phyloP scores from a whole-genome alignment of 1,140 invertebrate genomes.

The Tetranychus cinnabarinus region DNA sequence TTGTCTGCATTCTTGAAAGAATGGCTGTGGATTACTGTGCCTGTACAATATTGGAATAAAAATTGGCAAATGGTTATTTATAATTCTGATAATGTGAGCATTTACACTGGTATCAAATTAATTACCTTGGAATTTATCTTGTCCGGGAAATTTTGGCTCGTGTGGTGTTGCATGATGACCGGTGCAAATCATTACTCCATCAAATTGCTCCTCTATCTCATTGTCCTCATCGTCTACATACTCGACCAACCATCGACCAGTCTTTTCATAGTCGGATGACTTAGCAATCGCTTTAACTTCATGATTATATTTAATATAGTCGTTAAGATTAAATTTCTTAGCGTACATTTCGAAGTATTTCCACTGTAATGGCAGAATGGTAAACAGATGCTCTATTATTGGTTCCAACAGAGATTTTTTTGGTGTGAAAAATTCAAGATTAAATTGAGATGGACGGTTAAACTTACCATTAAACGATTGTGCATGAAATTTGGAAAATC shows the following conservation, averaged over 20 bases:
- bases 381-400: neutral
- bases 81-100: neutral
- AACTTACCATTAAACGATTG: slow-evolving; percentile 19
- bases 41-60: neutral
- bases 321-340: slow-evolving; percentile 18
- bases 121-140: slow-evolving; percentile 16
- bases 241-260: slow-evolving; percentile 22
- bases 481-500: slow-evolving; percentile 25
- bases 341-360: slow-evolving; percentile 23
- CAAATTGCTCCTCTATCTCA: slow-evolving; percentile 18
- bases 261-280: slow-evolving; percentile 17
- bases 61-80: neutral
- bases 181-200: slow-evolving; percentile 23
- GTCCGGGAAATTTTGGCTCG: slow-evolving; percentile 15
- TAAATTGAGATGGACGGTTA: neutral
- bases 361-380: neutral
- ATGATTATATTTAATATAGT: slow-evolving; percentile 19
- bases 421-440: neutral
- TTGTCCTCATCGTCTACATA: slow-evolving; percentile 2
- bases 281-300: slow-evolving; percentile 17
- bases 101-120: too few relatives aligned
- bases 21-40: slow-evolving; percentile 19
- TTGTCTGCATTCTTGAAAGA: slow-evolving; percentile 16
- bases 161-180: slow-evolving; percentile 17
- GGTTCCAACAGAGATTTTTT: neutral